Evolutionary conservation across 2,113 vertebrate genomes (phyloP).

Genomic region (Puma concolor): DNA sequence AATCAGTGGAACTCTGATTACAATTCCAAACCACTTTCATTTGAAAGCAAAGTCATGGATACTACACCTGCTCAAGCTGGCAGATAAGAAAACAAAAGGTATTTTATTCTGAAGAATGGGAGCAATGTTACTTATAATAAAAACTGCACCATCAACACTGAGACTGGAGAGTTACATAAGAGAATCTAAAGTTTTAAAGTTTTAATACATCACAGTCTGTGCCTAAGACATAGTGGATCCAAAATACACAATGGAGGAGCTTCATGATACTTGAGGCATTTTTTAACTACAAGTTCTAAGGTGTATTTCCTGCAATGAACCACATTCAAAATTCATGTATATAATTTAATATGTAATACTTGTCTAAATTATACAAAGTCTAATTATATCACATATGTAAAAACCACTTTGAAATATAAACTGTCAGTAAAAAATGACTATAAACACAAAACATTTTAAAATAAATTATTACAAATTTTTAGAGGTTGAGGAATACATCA

Average conservation of each 20-base stretch:
- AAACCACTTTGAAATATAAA: constrained; percentile 46
- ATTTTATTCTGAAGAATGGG: background rate
- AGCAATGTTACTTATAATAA: background rate
- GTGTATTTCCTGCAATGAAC: background rate
- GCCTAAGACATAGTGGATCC: background rate
- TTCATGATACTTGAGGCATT: background rate
- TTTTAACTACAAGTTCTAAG: constrained; percentile 16
- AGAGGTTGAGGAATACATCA: background rate
- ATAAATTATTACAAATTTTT: constrained; percentile 37
- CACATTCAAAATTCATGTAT: constrained; percentile 34
- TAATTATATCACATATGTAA: background rate
- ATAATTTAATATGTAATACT: background rate
- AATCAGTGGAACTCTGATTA: background rate
- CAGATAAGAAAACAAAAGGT: background rate
- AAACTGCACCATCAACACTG: background rate
- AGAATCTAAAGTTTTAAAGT: background rate
- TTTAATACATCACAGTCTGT: background rate
- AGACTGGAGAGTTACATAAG: background rate
- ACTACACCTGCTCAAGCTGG: background rate
- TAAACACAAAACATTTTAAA: background rate
- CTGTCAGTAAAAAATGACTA: background rate
- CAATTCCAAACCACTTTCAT: background rate
- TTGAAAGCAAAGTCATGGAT: background rate
- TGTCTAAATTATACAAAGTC: background rate
- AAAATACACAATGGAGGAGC: background rate